Evolutionary conservation across 37 sponge, comb jelly and placozoan genomes (phyloP), one percentile per base, ranked within the genome.

Genomic region (Ianthella basta): DNA sequence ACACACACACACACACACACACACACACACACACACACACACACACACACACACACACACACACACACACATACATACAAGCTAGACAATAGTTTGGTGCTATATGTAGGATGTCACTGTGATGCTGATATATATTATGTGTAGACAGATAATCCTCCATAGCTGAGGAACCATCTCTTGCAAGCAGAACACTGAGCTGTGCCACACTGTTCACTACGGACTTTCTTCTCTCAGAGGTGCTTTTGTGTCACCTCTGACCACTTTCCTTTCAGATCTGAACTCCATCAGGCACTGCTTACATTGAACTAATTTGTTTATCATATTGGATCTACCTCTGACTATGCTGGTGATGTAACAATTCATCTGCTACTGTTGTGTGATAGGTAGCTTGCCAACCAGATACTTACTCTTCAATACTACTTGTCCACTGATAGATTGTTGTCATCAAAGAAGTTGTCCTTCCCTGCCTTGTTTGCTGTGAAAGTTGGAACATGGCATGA

Each of bases 401-500:
- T 79, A 20, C 37, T 50, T 44, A 55, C 80, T 13, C 10, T 15
- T 10, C 5, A 54, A 79, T 79, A 79, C 80, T 55, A 79, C 30
- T 50, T 55, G 39, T 79, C 4, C 56, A 40, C 80, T 6, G 10
- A 54, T 6, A 21, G 56, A 5, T 3, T n/a, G 20, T 8, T 69
- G 15, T 66, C 55, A 44, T 66, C 56, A 33, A 67, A 83, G 34
- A 83, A 65, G 3, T 83, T 4, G 0, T 75, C 63, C 56, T 80
- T 80, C 3, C 41, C 60, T 33, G 38, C 56, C 24, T 60, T 1
- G 15, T 2, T 35, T 2, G 86, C 86, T 33, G 63, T 33, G 56
- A 69, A 77, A 8, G 70, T 74, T 54, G 73, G 85, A 56, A 75
- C 85, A 74, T 73, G 77, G 50, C 84, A 83, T 16, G 84, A 83